Conservation (phyloP, 2,113 vertebrate species). For the Notarius quadriscutis region DNA sequence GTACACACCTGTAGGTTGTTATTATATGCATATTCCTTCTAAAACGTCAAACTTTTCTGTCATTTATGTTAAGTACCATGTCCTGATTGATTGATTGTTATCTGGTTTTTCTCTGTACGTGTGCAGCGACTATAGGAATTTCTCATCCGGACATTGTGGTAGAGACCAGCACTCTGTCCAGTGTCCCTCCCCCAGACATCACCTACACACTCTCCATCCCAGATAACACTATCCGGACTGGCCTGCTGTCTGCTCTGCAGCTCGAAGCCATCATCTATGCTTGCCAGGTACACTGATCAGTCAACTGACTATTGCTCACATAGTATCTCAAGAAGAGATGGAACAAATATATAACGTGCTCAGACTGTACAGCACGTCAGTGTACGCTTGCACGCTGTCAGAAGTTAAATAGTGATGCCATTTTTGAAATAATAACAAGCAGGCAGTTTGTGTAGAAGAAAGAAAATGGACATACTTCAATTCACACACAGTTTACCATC, state of each 20-base stretch:
- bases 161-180: constrained; percentile 95
- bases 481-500: not conserved
- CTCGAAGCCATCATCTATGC: constrained; percentile 94
- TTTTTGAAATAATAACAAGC: not conserved
- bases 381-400: too few relatives aligned
- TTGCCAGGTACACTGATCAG: constrained; percentile 85
- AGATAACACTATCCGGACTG: constrained; percentile 65
- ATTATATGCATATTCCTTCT: not conserved
- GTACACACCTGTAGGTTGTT: too few relatives aligned
- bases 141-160: constrained; percentile 96
- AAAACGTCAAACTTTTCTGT: not conserved
- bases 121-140: constrained; percentile 89
- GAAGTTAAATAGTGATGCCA: too few relatives aligned
- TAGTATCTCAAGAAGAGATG: not conserved
- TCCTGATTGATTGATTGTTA: not conserved
- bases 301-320: too few relatives aligned
- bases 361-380: too few relatives aligned
- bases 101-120: not conserved
- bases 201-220: constrained; percentile 88
- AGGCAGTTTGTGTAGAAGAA: not conserved
- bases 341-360: too few relatives aligned
- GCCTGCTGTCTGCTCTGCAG: constrained; percentile 90
- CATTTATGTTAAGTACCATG: not conserved
- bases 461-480: not conserved
- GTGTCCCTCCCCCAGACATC: constrained; percentile 92